phyloP scores from a whole-genome alignment of 2,888 invertebrate genomes.

The Acleris laterana region DNA sequence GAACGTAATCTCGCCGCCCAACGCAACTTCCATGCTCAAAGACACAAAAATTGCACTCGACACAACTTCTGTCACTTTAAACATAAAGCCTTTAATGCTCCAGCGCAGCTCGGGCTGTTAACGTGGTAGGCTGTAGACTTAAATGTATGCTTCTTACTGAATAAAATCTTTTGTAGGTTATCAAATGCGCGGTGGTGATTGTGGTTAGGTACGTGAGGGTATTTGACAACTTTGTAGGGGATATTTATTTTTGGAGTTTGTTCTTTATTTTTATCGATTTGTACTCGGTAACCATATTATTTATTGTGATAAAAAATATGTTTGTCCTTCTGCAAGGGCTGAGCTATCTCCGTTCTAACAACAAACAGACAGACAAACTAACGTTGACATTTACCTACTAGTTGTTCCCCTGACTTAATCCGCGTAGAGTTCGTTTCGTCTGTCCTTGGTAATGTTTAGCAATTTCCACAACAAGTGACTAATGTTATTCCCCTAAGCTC shows the following conservation, averaged over 20 bases:
- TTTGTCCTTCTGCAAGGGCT: too few species aligned
- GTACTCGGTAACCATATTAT: background rate
- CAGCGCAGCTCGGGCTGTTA: background rate
- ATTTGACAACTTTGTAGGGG: background rate
- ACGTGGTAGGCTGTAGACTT: constrained; percentile 18
- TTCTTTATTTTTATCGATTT: background rate
- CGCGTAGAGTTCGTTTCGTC: too few species aligned
- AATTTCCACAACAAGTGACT: too few species aligned
- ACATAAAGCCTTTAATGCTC: constrained; percentile 10
- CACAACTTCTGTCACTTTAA: constrained; percentile 19
- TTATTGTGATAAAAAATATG: background rate
- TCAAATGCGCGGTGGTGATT: constrained; percentile 18
- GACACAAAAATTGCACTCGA: constrained; percentile 49
- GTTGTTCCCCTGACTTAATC: too few species aligned
- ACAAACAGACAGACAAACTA: too few species aligned
- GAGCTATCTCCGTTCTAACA: too few species aligned
- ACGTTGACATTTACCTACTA: too few species aligned
- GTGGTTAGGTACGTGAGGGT: constrained; percentile 6
- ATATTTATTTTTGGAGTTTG: background rate
- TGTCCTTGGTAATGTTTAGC: too few species aligned
- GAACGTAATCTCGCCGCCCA: constrained; percentile 38
- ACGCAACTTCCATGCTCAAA: constrained; percentile 43
- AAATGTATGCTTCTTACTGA: constrained; percentile 29
- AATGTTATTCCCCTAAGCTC: too few species aligned
- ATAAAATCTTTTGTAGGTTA: constrained; percentile 22